phyloP scores from a whole-genome alignment of 1,140 invertebrate species.

The Drosophila seguyi region DNA sequence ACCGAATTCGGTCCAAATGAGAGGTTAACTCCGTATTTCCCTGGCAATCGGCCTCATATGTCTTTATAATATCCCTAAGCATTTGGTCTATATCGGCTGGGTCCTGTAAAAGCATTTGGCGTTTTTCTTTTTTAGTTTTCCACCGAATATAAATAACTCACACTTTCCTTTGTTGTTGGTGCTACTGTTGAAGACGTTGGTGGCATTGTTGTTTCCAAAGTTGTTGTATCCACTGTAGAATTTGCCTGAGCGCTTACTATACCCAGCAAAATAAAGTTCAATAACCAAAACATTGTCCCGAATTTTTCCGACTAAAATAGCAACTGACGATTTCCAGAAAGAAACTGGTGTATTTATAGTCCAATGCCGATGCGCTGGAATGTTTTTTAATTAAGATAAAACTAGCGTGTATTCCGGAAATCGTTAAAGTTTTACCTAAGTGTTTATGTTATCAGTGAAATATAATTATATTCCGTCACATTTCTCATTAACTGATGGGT shows the following conservation, averaged over 20 bases:
- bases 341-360: not conserved
- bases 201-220: not conserved
- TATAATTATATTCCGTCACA: not conserved
- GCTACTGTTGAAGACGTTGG: not conserved
- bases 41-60: not conserved
- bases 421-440: too few species aligned
- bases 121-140: not conserved
- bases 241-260: not conserved
- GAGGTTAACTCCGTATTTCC: not conserved
- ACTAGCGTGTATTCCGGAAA: not conserved
- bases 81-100: not conserved
- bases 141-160: not conserved
- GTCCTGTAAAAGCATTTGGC: not conserved
- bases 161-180: not conserved
- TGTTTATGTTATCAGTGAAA: not conserved
- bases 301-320: not conserved
- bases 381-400: constrained; percentile 8
- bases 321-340: not conserved
- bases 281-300: not conserved
- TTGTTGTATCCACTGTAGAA: not conserved
- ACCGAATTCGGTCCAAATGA: not conserved
- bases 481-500: not conserved
- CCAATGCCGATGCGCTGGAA: not conserved
- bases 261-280: not conserved
- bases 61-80: not conserved